Percentiles rank a stretch among this genome's conserved stretches.
Conservation (phyloP, 2,113 vertebrate genomes). For the Onychorhynchus coronatus region DNA sequence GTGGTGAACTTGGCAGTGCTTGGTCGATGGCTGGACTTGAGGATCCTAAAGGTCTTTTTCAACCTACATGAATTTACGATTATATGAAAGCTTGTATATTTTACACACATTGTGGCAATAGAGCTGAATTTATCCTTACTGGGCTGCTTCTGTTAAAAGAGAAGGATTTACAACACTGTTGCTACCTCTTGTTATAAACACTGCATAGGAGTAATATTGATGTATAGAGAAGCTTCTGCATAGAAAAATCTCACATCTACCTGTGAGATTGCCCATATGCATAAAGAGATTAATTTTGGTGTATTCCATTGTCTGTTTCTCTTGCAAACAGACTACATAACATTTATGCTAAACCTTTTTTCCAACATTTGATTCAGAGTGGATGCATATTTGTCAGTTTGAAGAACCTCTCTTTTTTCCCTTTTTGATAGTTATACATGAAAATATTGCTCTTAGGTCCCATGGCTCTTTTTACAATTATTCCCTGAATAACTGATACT, state of each 20-base stretch:
- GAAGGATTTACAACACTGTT: not conserved
- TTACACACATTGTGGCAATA: not conserved
- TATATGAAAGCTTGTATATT: not conserved
- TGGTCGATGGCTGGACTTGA: fast-evolving
- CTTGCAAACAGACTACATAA: not conserved
- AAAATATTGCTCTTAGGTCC: conserved; percentile 10
- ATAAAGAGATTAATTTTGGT: not conserved
- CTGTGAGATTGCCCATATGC: not conserved
- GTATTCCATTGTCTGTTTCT: not conserved
- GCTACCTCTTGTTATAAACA: not conserved
- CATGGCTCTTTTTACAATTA: not conserved
- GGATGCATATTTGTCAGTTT: conserved; percentile 7
- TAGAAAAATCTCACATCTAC: not conserved
- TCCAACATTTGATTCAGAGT: not conserved
- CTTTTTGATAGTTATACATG: not conserved
- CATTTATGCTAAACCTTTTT: not conserved
- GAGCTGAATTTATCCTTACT: not conserved
- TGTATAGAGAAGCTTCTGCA: not conserved
- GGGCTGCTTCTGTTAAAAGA: not conserved
- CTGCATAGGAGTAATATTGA: not conserved
- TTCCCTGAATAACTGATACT: not conserved
- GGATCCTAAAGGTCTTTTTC: not conserved
- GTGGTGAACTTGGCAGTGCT: not conserved
- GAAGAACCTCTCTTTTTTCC: conserved; percentile 15
- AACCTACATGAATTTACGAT: not conserved